Conservation (phyloP, 2,888 invertebrate genomes). For the Falcaria lacertinaria region DNA sequence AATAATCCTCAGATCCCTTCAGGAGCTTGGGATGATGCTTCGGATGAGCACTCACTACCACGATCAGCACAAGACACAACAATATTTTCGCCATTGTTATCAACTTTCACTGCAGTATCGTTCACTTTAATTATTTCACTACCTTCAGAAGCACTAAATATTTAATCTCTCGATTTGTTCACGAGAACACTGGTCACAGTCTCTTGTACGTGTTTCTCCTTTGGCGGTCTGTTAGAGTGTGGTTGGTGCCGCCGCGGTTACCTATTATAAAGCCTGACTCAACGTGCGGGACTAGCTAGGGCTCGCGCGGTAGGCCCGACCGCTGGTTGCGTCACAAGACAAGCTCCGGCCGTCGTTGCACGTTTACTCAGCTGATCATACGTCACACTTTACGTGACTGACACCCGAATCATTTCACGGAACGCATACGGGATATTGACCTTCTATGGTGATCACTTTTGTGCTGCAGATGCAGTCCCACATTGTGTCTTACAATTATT, state of each 20-base stretch:
- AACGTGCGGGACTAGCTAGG: conserved; percentile 27
- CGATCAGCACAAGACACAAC: conserved; percentile 48
- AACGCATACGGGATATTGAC: conserved; percentile 19
- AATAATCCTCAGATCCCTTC: conserved; percentile 37
- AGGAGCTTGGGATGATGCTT: conserved; percentile 59
- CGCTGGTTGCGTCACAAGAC: conserved; percentile 40
- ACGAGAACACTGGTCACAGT: conserved; percentile 20
- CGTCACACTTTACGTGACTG: conserved; percentile 31
- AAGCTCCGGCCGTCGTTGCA: conserved; percentile 20
- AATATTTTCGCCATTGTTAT: conserved; percentile 53
- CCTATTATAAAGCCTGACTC: conserved; percentile 65
- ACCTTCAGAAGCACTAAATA: conserved; percentile 24
- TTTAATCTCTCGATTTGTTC: conserved; percentile 29
- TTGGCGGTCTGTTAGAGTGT: conserved; percentile 54
- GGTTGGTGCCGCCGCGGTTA: conserved; percentile 40
- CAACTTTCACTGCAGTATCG: conserved; percentile 10
- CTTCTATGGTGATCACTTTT: conserved; percentile 4
- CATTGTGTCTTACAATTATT: background rate
- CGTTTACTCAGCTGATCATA: conserved; percentile 40
- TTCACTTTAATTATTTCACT: conserved; percentile 31
- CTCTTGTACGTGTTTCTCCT: conserved; percentile 49
- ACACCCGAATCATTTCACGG: conserved; percentile 12
- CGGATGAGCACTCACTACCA: conserved; percentile 39
- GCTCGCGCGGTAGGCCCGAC: conserved; percentile 29
- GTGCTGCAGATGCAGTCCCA: background rate